Evolutionary conservation across 1,140 invertebrate species (phyloP), one percentile per base, ranked within the genome.

Genomic region (Hetaerina americana): DNA sequence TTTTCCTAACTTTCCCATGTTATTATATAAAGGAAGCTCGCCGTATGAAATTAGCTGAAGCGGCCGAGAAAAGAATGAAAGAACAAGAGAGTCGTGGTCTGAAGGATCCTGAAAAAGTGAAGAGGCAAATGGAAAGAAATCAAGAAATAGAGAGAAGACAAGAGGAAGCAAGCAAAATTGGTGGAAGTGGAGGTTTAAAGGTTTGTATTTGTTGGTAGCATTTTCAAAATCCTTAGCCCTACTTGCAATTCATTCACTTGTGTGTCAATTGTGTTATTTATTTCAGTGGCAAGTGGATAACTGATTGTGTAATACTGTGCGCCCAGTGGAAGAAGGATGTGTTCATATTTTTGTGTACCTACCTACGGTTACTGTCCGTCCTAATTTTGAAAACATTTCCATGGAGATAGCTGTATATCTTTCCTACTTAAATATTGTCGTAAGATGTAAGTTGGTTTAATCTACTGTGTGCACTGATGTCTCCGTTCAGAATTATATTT

Each of bases 61-160:
- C 87, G 6, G 87, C 86, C 1, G 86, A 87, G 75, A 81, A 80
- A 27, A 78, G 87, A 25, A 77, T 81, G 0, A 77, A 79, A 49
- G 82, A 86, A 72, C 80, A 83, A 72, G 85, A 85, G n/a, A 76
- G 77, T 1, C 79, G 86, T n/a, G 87, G 87, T 0, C 80, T 88
- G 0, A 85, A 86, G 77, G 84, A 87, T 78, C 82, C 84, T 0
- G 83, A 84, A 71, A 80, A 78, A 27, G 77, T 87, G 3, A 81
- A 80, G 72, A 77, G 82, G 27, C 81, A 84, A 78, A 83, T 86
- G 77, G 79, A 84, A 71, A 78, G 79, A 12, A 76, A 79, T 69
- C 82, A 84, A 49, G 84, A 86, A 73, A 81, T 83, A 74, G 85
- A 87, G 73, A 81, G 77, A 28, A 77, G 81, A 66, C 78, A 80